Base-by-base conservation (phyloP, 2,797 vertebrate genomes). In the Rhynchotus rufescens region DNA sequence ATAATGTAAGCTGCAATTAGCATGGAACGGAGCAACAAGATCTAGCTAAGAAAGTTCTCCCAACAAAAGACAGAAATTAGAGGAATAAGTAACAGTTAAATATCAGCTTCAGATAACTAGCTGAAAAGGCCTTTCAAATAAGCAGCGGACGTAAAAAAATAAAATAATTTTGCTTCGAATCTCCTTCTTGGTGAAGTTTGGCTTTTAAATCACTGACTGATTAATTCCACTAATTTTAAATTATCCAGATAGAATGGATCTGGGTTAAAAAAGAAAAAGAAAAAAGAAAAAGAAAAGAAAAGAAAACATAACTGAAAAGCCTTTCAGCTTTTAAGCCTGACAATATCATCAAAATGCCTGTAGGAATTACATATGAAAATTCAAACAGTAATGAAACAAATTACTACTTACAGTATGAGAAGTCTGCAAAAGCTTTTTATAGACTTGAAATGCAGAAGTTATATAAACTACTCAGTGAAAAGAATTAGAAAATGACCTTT, bases 1-100 rank as follows among this genome's bases (percentile, higher is more conserved):
- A 98, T 98, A 98, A 98, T 97, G 97, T 97, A 97, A 98, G 97
- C 96, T 12, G 98, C 97, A 98, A 98, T 98, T 98, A 98, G 98
- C 96, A 92, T n/a, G 88, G 97, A 97, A 97, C 96, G 69, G 97
- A 97, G 96, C 96, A 83, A 97, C 96, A 97, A 98, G 98, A 97
- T 97, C 97, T 96, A 96, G 97, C 97, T 59, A 97, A 97, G 94
- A 97, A 97, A 97, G 97, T 96, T 97, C 95, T 94, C 87, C 91
- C 89, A 94, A 98, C 98, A 98, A 98, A 98, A 96, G 95, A 96
- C 85, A 96, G 96, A 97, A 97, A 98, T 97, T 97, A 97, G 97
- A 91, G 96, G 98, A 98, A 97, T 97, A 97, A 97, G 96, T 96
- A 97, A 97, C 97, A 98, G 97, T 97, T 97, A 98, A 98, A 98